Base-by-base conservation (phyloP, 2,113 vertebrate genomes). In the Sebastes schlegelii region DNA sequence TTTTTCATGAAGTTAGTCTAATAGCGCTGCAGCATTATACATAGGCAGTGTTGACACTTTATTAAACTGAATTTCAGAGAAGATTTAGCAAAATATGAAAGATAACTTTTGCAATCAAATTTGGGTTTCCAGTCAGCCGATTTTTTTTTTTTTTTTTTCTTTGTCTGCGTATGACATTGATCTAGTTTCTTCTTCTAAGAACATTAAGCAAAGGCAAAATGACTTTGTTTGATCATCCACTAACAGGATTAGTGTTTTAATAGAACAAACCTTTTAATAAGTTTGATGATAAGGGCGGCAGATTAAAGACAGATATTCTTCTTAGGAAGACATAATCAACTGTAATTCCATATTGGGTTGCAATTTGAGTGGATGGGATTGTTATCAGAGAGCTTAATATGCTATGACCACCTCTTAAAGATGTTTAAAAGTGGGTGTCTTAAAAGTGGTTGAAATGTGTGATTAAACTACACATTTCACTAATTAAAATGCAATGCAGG, bases 241-340 rank as follows among this genome's bases (percentile, higher is more conserved):
- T 92, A 90, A 91, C 73, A 71, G 84, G 89, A 92, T 92, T 92
- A 89, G 68, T 68, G 52, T 87, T 89, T 88, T 66, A 83, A 86
- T 77, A 81, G 77, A 87, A 84, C 74, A 85, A 87, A 81, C 78
- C 84, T 86, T 84, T 87, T 86, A 92, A 90, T 86, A 82, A 57
- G 67, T 84, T 65, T 80, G 74, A 88, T 77, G 91, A 92, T 89
- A 89, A 88, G 62, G n/a, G 85, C 52, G 0, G 68, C 72, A 62
- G 88, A 92, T 90, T 75, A 66, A 75, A 70, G 86, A 40, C 75
- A 75, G 69, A 86, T 78, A 54, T 78, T 83, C 73, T 79, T 82
- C 67, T 74, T 19, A 80, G 55, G 54, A 66, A 73, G 69, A 77
- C 65, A 61, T 46, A 76, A 82, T 76, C 54, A 8, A 77, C 63